Conservation (phyloP, 1,140 invertebrate species). For the Paralvinella palmiformis region DNA sequence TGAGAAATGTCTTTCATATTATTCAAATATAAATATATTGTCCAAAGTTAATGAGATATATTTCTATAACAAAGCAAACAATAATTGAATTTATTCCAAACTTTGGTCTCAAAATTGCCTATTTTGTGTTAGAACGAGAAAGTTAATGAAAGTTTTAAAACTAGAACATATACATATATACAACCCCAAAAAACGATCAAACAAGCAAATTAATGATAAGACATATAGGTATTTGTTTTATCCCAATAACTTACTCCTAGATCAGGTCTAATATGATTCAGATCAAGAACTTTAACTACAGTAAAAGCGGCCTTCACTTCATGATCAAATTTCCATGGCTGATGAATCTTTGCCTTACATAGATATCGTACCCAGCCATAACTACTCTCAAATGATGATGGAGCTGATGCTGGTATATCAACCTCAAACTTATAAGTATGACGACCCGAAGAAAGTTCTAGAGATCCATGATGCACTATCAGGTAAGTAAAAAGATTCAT, state of each 20-base stretch:
- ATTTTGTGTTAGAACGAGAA: neutral
- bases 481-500: neutral
- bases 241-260: slow-evolving; percentile 9
- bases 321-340: slow-evolving; percentile 38
- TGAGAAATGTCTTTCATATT: neutral
- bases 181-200: neutral
- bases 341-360: slow-evolving; percentile 48
- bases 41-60: neutral
- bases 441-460: slow-evolving; percentile 43
- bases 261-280: slow-evolving; percentile 31
- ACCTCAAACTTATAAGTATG: slow-evolving; percentile 53
- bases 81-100: neutral
- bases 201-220: neutral
- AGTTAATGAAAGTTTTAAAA: neutral
- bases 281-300: slow-evolving; percentile 39
- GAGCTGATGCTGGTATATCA: slow-evolving; percentile 49
- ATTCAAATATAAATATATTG: neutral
- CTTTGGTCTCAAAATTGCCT: neutral
- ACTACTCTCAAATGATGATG: slow-evolving; percentile 52
- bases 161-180: neutral
- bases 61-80: neutral
- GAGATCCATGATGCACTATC: slow-evolving; percentile 21
- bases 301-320: slow-evolving; percentile 38
- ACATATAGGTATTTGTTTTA: neutral
- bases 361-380: slow-evolving; percentile 52